Percentiles rank a stretch among this genome's conserved stretches.
phyloP scores from a whole-genome alignment of 2,888 invertebrate species.

The Drosophila infuscata region DNA sequence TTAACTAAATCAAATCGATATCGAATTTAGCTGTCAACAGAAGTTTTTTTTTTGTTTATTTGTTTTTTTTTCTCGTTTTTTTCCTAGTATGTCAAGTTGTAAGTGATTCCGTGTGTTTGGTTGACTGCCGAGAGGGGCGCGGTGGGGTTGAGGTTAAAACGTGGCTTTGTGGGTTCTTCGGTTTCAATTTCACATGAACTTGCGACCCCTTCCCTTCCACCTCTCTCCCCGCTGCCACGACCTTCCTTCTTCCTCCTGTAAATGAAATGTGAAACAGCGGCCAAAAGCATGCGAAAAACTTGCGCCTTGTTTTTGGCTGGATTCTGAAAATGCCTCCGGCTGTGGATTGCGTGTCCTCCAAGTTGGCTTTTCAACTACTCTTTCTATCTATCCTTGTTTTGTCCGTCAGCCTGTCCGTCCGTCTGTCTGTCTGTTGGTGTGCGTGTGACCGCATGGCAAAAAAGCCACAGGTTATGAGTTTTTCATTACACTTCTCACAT shows the following conservation, averaged over 20 bases:
- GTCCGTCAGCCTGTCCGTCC: constrained; percentile 13
- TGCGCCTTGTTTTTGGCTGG: constrained; percentile 63
- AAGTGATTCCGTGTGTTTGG: constrained; percentile 43
- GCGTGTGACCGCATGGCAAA: constrained; percentile 77
- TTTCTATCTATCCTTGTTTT: constrained; percentile 16
- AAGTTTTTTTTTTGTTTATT: constrained; percentile 53
- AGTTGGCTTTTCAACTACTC: constrained; percentile 39
- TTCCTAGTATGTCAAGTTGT: constrained; percentile 65
- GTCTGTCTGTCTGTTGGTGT: constrained; percentile 30
- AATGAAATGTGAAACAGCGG: constrained; percentile 69
- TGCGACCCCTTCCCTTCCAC: constrained; percentile 15
- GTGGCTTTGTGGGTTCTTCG: constrained; percentile 55
- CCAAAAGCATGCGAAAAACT: constrained; percentile 48
- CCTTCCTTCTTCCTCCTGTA: not conserved
- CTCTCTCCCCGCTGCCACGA: not conserved
- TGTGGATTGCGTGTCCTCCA: constrained; percentile 57
- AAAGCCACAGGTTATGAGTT: constrained; percentile 78
- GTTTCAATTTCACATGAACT: constrained; percentile 76
- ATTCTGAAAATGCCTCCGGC: constrained; percentile 51
- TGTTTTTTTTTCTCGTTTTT: not conserved
- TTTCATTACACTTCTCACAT: constrained; percentile 67
- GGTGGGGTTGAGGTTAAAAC: constrained; percentile 10
- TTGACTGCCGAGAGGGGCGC: not conserved
- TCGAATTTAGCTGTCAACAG: constrained; percentile 77
- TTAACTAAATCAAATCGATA: constrained; percentile 82